These are phyloP conservation scores for Parauchenoglanis punctatus DNA, from an alignment of 2,797 vertebrate species.

Conservation along the genomic window DNA sequence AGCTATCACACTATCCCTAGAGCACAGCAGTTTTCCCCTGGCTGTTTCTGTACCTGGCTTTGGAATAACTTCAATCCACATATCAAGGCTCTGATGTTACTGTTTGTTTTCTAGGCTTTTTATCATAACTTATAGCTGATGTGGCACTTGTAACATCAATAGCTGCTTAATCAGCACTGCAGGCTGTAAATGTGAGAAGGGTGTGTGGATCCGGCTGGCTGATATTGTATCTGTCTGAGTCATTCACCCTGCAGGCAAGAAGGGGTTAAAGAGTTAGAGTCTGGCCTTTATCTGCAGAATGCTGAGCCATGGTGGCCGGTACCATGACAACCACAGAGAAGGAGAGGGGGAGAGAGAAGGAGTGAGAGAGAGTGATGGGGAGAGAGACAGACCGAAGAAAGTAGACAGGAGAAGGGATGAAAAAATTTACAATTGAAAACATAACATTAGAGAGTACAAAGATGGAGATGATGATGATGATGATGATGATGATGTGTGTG, in stretches of 20 bases:
- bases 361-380: slow-evolving; percentile 54
- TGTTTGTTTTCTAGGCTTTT: slow-evolving; percentile 53
- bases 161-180: slow-evolving; percentile 46
- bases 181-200: slow-evolving; percentile 47
- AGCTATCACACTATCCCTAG: not conserved
- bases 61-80: slow-evolving; percentile 40
- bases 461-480: not conserved
- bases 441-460: slow-evolving; percentile 28
- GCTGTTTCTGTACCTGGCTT: not conserved
- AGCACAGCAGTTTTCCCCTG: not conserved
- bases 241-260: slow-evolving; percentile 52
- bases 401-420: slow-evolving; percentile 19
- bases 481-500: not conserved
- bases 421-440: slow-evolving; percentile 35
- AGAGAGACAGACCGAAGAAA: slow-evolving; percentile 30
- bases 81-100: slow-evolving; percentile 54
- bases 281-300: slow-evolving; percentile 65
- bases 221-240: slow-evolving; percentile 41
- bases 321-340: slow-evolving; percentile 68
- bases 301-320: slow-evolving; percentile 75
- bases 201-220: slow-evolving; percentile 40
- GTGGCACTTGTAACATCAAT: slow-evolving; percentile 44
- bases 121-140: slow-evolving; percentile 57
- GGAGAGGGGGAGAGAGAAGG: slow-evolving; percentile 53
- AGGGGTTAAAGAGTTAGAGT: slow-evolving; percentile 58